A percentile compares a stretch with the other conserved stretches of the same genome.
Conservation (phyloP, 1,140 invertebrate genomes). For the Bombus sibiricus region DNA sequence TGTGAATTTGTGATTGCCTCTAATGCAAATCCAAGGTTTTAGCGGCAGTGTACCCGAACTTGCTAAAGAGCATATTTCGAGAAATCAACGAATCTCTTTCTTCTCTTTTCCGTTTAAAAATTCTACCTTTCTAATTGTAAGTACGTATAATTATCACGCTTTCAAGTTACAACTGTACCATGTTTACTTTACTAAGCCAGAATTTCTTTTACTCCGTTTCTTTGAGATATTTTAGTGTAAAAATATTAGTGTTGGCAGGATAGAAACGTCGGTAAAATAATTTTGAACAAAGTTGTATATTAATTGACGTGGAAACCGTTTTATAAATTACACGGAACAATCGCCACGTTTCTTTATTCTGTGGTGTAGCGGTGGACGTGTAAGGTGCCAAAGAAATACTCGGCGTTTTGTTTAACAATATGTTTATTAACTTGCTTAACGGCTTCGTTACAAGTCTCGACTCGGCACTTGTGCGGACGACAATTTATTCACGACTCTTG, state of each 20-base stretch:
- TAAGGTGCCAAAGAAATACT: no score
- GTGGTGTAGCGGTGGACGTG: no score
- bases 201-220: neutral
- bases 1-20: constrained; percentile 74
- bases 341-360: neutral
- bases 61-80: constrained; percentile 16
- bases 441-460: no score
- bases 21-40: constrained; percentile 69
- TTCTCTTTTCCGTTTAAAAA: neutral
- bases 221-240: no score
- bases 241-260: no score
- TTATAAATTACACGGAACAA: neutral
- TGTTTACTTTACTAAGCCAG: neutral
- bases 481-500: no score
- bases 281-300: no score
- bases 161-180: neutral
- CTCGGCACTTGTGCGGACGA: no score
- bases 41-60: constrained; percentile 25
- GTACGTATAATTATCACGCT: neutral
- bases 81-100: constrained; percentile 21
- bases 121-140: neutral
- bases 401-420: no score
- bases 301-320: no score
- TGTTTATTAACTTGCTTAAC: no score
- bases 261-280: no score